Evolutionary conservation across 1,140 invertebrate genomes (phyloP).

Genomic region (Apocrypta bakeri): DNA sequence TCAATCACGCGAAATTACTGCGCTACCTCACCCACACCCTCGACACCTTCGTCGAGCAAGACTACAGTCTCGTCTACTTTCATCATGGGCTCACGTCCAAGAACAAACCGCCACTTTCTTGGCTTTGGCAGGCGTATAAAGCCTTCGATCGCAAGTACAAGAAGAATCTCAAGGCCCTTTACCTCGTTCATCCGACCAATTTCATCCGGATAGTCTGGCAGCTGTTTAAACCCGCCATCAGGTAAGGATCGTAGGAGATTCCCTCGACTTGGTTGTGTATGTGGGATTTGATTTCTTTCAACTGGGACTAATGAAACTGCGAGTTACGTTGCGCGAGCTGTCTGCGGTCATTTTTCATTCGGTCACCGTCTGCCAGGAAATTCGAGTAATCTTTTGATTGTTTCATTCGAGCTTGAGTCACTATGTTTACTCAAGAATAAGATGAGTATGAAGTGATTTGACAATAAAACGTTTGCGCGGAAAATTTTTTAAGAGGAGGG

Average conservation of each 20-base stretch:
- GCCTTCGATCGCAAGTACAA: slow-evolving; percentile 99
- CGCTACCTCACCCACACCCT: slow-evolving; percentile 95
- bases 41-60: slow-evolving; percentile 98
- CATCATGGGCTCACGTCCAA: slow-evolving; percentile 97
- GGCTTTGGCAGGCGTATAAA: slow-evolving; percentile 98
- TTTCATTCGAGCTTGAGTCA: neutral
- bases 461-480: neutral
- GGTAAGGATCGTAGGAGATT: slow-evolving; percentile 71
- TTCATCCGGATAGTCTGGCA: slow-evolving; percentile 98
- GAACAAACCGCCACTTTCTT: slow-evolving; percentile 96
- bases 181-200: slow-evolving; percentile 98
- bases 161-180: slow-evolving; percentile 98
- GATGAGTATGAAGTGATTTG: neutral
- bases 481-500: too few species aligned
- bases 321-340: too few species aligned
- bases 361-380: neutral
- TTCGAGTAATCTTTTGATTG: neutral
- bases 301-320: too few species aligned
- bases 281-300: too few species aligned
- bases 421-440: neutral
- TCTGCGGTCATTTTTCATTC: too few species aligned
- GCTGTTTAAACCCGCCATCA: slow-evolving; percentile 95
- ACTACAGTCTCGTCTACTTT: slow-evolving; percentile 99
- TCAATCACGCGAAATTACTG: slow-evolving; percentile 89
- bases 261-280: too few species aligned